Base-by-base conservation (phyloP, 23 tunicate genomes). In the Styela clava region DNA sequence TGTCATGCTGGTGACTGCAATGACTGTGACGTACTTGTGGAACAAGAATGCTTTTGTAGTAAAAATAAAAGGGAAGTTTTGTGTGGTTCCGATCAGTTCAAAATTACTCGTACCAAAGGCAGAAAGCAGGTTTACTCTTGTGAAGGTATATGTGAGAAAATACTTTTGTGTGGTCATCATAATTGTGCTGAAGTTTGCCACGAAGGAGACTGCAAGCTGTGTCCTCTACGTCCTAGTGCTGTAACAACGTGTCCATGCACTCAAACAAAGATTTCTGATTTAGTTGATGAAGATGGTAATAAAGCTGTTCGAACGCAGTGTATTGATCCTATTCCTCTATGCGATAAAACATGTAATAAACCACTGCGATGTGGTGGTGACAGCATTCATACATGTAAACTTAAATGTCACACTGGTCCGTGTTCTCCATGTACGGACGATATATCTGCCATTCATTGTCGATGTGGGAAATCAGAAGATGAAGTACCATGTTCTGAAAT, bases 401-500 rank as follows among this genome's bases (percentile, higher is more conserved):
- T 83, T 77, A 61, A 62, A 12, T 87, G 98, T 74, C 93, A 93
- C 73, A 16, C 74, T 33, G 93, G 89, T 3, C 35, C 31, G 2
- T 87, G 91, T 56, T 84, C 84, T 3, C 91, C 88, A 0, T 85
- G 98, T 68, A 9, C 85, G 24, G 72, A 86, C 31, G 74, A 33
- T 16, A 62, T 33, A 52, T 88, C 95, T 52, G 61, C 81, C 37
- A 72, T 81, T 7, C 62, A 22, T 2, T 87, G 92, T 83, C 91
- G 97, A 61, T 92, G 97, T 68, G 86, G 92, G 24, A 92, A 92
- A 69, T 83, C 97, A 31, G 89, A 87, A 62, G 83, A 87, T 56
- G 88, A 87, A 1, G 72, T 93, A 2, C 73, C 89, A 7, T 92
- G 97, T 67, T 31, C 12, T 3, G 87, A 95, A 25, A 81, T 35